Percentiles rank a stretch among this genome's conserved stretches.
These are phyloP conservation scores for Brenthis daphne DNA, from an alignment of 2,888 invertebrate species.

Conservation along the genomic window DNA sequence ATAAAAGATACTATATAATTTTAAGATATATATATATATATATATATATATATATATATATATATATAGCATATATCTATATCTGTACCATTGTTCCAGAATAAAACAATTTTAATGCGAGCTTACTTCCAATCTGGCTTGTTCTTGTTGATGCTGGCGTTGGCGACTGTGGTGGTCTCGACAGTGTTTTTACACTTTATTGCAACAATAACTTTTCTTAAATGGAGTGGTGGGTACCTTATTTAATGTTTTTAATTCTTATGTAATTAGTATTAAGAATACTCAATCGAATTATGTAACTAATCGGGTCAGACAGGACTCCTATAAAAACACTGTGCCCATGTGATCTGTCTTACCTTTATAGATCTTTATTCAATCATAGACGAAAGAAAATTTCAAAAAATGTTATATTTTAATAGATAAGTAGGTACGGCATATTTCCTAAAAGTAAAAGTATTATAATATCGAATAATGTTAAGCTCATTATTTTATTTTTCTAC, in stretches of 20 bases:
- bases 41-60: not conserved
- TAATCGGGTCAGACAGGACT: too few species aligned
- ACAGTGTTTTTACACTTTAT: conserved; percentile 64
- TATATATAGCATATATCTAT: not conserved
- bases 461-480: too few species aligned
- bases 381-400: too few species aligned
- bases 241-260: not conserved
- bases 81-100: conserved; percentile 52
- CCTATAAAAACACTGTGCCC: too few species aligned
- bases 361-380: too few species aligned
- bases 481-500: too few species aligned
- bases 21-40: not conserved
- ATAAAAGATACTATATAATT: not conserved
- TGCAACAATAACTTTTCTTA: conserved; percentile 58
- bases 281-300: too few species aligned
- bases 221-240: conserved; percentile 65
- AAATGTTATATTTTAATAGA: too few species aligned
- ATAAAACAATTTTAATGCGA: conserved; percentile 53
- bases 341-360: too few species aligned
- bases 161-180: conserved; percentile 59
- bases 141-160: conserved; percentile 55
- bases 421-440: too few species aligned
- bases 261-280: not conserved
- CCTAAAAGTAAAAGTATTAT: too few species aligned
- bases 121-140: conserved; percentile 59